Base-by-base conservation (phyloP, 2,888 invertebrate species). In the Zeuzera pyrina region DNA sequence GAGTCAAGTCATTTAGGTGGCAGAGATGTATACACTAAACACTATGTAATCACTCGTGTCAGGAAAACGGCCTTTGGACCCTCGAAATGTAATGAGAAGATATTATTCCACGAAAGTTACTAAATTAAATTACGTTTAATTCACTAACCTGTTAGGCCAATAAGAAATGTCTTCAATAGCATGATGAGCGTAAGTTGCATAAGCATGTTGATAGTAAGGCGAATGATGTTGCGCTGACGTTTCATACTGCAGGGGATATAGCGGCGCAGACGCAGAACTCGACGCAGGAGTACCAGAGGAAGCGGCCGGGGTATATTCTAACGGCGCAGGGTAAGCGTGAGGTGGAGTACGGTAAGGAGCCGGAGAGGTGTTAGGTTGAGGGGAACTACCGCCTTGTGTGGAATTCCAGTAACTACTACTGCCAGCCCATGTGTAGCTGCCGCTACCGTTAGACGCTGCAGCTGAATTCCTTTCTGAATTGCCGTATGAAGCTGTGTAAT, bases 111-210 rank as follows among this genome's bases (percentile, higher is more conserved):
- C n/a, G n/a, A n/a, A n/a, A n/a, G n/a, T n/a, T n/a, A n/a, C n/a
- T n/a, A n/a, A n/a, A n/a, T n/a, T n/a, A n/a, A n/a, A n/a, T n/a
- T n/a, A n/a, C n/a, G n/a, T n/a, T n/a, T n/a, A n/a, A n/a, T 12
- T 12, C 13, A 25, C 8, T 25, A 36, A 79, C 81, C 81, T 68
- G 45, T 83, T 81, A 19, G 79, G 79, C 81, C 81, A 83, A 38
- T 81, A 83, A 1, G 81, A 79, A 30, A 83, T 79, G 43, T 83
- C 81, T 47, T 83, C 81, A 32, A 83, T 78, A 3, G 79, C 74
- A 35, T 83, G 81, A 43, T 83, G 81, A 12, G 76, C 78, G 38
- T 83, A 83, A 7, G 81, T 79, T 23, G 79, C 74, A 36, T 83
- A 83, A 12, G 81, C 78, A 39, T 79, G 79, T 45, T 83, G 81